These are phyloP conservation scores for Dryocosmus kuriphilus DNA, from an alignment of 2,888 invertebrate genomes.

Conservation along the genomic window DNA sequence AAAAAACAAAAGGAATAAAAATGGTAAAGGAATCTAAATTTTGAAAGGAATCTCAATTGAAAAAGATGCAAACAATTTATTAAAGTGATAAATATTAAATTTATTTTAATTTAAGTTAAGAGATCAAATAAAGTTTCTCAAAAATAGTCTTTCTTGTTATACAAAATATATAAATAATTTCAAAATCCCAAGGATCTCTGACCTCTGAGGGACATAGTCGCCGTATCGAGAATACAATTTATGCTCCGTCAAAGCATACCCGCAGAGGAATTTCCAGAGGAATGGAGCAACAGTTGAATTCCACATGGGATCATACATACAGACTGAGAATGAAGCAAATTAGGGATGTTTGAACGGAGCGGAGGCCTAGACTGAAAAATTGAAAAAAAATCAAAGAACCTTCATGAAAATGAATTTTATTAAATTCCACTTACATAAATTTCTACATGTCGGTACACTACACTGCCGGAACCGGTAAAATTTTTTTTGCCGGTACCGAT, in stretches of 20 bases:
- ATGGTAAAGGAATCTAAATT: background rate
- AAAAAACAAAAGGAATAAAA: background rate
- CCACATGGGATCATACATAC: background rate
- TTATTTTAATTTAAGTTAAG: too few species aligned
- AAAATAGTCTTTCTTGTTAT: too few species aligned
- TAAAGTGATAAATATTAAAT: too few species aligned
- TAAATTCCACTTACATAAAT: background rate
- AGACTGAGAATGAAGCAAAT: conserved; percentile 28
- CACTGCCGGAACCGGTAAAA: too few species aligned
- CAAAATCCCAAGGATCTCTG: background rate
- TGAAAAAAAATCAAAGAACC: conserved; percentile 5
- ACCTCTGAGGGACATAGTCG: background rate
- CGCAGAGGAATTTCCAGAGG: conserved; percentile 34
- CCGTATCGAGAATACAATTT: conserved; percentile 6
- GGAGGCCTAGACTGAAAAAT: background rate
- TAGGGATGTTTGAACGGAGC: background rate
- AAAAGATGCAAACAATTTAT: background rate
- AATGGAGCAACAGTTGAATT: conserved; percentile 40
- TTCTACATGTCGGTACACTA: too few species aligned
- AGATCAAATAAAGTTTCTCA: too few species aligned
- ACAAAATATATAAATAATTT: background rate
- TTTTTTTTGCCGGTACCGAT: too few species aligned
- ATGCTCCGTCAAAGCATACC: conserved; percentile 26
- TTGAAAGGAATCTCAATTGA: background rate
- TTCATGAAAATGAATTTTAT: background rate